These are phyloP conservation scores for Aradophagus sp. DNA, from an alignment of 1,140 invertebrate species.

Conservation along the genomic window DNA sequence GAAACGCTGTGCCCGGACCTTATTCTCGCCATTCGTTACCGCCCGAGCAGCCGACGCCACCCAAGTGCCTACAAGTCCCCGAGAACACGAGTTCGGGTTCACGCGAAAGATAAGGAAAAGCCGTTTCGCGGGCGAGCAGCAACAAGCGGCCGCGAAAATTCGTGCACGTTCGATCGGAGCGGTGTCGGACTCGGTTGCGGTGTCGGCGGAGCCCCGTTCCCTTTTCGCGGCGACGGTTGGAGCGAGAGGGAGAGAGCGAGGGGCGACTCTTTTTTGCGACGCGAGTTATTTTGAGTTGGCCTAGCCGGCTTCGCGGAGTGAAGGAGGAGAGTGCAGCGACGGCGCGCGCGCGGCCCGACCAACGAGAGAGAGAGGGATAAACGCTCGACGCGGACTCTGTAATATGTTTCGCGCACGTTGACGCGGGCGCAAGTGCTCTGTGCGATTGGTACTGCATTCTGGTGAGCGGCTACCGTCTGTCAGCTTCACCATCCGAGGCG, in stretches of 20 bases:
- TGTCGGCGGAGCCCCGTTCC: conserved; percentile 16
- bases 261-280: too few species aligned
- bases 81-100: conserved; percentile 34
- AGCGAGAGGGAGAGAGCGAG: too few species aligned
- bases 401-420: conserved; percentile 55
- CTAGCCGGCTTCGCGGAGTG: conserved; percentile 17
- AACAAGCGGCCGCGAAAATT: too few species aligned
- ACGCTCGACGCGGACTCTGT: conserved; percentile 50
- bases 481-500: too few species aligned
- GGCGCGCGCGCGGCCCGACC: conserved; percentile 18
- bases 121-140: conserved; percentile 1
- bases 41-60: conserved; percentile 58
- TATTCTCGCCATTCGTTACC: conserved; percentile 64
- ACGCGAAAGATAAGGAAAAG: conserved; percentile 15
- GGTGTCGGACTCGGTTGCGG: too few species aligned
- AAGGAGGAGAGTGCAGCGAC: conserved; percentile 26
- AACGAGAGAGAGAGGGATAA: conserved; percentile 38
- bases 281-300: conserved; percentile 16
- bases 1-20: conserved; percentile 69
- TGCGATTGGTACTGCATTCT: too few species aligned
- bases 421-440: too few species aligned
- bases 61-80: conserved; percentile 66
- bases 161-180: too few species aligned
- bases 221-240: not conserved
- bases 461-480: too few species aligned